These are phyloP conservation scores for Centropus unirufus DNA, from an alignment of 2,113 vertebrate species.

Conservation along the genomic window DNA sequence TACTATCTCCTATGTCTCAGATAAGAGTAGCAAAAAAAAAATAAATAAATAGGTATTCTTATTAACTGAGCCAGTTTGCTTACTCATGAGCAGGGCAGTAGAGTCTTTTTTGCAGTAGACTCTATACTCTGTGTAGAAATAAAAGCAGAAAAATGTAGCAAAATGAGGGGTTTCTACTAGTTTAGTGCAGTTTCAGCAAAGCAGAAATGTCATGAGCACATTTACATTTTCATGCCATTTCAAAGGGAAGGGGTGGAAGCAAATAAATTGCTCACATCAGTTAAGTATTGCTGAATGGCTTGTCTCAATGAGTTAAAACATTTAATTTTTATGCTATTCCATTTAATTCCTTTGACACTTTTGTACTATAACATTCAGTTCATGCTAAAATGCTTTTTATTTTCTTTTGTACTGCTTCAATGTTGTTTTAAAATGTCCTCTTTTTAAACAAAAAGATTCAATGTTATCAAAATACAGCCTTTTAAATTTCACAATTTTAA, in stretches of 20 bases:
- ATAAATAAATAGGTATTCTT: not conserved
- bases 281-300: not conserved
- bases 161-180: not conserved
- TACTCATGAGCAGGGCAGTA: not conserved
- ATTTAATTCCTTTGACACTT: not conserved
- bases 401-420: not conserved
- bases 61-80: not conserved
- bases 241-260: not conserved
- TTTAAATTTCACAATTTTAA: not conserved
- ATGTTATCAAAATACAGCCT: not conserved
- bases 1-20: not conserved
- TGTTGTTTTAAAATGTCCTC: not conserved
- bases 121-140: not conserved
- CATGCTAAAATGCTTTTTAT: not conserved
- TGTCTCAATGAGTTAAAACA: not conserved
- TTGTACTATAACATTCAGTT: not conserved
- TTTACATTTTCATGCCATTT: not conserved
- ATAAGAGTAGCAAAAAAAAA: not conserved
- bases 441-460: not conserved
- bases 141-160: not conserved
- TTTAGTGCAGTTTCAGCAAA: not conserved
- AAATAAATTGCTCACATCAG: not conserved
- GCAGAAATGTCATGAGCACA: not conserved
- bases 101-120: not conserved
- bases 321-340: not conserved